phyloP scores from a whole-genome alignment of 2,797 vertebrate genomes.

The Brachyalestes nurse region DNA sequence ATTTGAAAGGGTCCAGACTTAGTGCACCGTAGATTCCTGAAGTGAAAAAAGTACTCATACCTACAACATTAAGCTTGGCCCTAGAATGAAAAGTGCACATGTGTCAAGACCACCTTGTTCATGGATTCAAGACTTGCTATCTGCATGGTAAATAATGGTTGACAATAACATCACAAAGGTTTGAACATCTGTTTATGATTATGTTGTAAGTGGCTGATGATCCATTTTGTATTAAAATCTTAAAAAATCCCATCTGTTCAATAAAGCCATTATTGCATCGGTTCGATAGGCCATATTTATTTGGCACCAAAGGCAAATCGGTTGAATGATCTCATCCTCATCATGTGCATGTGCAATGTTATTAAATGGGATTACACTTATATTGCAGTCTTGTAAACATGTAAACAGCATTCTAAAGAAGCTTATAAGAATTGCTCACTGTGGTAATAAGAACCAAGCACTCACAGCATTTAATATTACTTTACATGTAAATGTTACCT shows the following conservation, averaged over 20 bases:
- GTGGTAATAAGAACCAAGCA: background rate
- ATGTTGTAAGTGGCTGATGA: slow-evolving; percentile 6
- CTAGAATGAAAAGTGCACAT: background rate
- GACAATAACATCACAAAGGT: background rate
- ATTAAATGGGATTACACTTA: too few species aligned
- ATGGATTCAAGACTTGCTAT: slow-evolving; percentile 14
- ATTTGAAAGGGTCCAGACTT: slow-evolving; percentile 15
- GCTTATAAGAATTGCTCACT: background rate
- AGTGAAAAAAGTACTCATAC: slow-evolving; percentile 15
- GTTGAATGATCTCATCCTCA: background rate
- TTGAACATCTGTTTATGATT: slow-evolving; percentile 17
- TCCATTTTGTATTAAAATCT: slow-evolving; percentile 13
- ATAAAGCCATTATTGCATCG: slow-evolving; percentile 4
- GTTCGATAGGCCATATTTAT: background rate
- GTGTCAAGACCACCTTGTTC: slow-evolving; percentile 6
- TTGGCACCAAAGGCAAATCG: background rate
- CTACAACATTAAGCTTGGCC: slow-evolving; percentile 4
- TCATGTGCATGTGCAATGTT: background rate
- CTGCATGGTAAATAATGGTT: slow-evolving; percentile 40
- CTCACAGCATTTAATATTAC: background rate
- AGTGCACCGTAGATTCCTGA: background rate
- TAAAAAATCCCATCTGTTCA: slow-evolving; percentile 3
- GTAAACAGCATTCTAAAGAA: background rate
- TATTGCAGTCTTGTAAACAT: background rate
- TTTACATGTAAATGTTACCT: background rate